phyloP scores from a whole-genome alignment of 2,113 vertebrate genomes.

The Fregata magnificens region DNA sequence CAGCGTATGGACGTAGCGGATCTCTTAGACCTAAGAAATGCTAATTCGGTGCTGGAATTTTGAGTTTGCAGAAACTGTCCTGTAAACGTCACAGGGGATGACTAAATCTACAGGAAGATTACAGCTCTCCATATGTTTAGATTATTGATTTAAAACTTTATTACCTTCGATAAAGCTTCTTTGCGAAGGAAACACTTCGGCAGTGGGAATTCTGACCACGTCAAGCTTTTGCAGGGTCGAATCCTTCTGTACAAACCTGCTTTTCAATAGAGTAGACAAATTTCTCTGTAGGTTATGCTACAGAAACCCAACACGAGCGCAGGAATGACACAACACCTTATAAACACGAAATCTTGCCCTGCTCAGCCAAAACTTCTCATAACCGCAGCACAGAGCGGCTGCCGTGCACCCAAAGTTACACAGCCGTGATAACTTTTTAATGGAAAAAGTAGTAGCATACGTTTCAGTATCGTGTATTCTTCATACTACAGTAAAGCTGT shows the following conservation, averaged over 20 bases:
- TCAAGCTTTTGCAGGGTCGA: background rate
- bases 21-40: background rate
- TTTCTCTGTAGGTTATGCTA: background rate
- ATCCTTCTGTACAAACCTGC: background rate
- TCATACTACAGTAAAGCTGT: background rate
- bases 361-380: background rate
- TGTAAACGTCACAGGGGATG: background rate
- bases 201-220: background rate
- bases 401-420: background rate
- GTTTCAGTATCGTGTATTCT: background rate
- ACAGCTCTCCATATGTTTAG: background rate
- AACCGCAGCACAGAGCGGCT: background rate
- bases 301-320: background rate
- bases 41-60: slow-evolving; percentile 1
- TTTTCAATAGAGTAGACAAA: background rate
- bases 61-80: slow-evolving; percentile 8
- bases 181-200: background rate
- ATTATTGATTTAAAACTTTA: background rate
- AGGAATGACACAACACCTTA: fast-evolving
- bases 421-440: background rate
- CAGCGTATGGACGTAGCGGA: background rate
- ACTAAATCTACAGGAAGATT: background rate
- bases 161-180: background rate
- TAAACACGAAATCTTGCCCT: background rate
- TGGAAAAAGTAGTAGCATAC: background rate